These are phyloP conservation scores for Ophion obscuratus DNA, from an alignment of 2,888 invertebrate genomes.

Conservation along the genomic window DNA sequence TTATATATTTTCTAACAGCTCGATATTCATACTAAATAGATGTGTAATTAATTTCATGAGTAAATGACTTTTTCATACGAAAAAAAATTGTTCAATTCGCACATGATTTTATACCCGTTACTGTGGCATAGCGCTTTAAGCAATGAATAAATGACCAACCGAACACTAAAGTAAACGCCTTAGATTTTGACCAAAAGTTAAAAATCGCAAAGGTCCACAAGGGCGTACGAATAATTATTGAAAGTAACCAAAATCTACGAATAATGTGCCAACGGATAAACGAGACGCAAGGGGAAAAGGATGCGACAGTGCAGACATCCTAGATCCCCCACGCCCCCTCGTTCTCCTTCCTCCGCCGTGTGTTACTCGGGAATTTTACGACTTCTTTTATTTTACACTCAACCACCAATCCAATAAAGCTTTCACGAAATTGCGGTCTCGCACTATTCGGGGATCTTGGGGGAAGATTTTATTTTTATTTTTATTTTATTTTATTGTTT, in stretches of 20 bases:
- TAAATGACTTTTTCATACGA: no score
- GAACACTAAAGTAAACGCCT: neutral
- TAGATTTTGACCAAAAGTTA: neutral
- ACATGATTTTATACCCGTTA: no score
- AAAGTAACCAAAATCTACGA: neutral
- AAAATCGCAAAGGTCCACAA: neutral
- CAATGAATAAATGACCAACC: no score
- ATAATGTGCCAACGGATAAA: slow-evolving; percentile 9
- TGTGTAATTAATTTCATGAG: no score
- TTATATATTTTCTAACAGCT: no score
- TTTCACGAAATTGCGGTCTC: neutral
- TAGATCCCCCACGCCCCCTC: neutral
- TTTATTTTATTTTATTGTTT: neutral
- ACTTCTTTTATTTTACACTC: neutral
- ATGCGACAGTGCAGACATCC: no score
- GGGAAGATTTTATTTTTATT: neutral
- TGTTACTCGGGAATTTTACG: slow-evolving; percentile 1
- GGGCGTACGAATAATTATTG: neutral
- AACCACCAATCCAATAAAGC: neutral
- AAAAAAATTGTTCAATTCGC: no score
- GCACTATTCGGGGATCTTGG: neutral
- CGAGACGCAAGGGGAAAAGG: neutral
- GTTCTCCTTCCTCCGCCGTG: neutral
- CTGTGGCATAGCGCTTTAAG: no score
- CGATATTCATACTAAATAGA: no score